phyloP scores from a whole-genome alignment of 2,888 invertebrate species.

The Macrophya annulata region DNA sequence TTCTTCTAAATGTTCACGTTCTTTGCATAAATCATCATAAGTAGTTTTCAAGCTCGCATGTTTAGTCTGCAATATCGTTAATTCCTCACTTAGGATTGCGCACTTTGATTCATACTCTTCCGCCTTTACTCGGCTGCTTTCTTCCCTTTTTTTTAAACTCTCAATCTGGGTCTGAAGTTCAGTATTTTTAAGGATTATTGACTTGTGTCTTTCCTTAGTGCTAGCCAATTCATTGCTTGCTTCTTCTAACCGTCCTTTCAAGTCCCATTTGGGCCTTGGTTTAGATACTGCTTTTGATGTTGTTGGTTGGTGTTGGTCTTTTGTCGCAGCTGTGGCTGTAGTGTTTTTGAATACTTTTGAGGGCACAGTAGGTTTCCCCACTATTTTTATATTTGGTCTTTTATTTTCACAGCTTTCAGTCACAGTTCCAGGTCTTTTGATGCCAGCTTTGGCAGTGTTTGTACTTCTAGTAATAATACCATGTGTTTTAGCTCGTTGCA shows the following conservation, averaged over 20 bases:
- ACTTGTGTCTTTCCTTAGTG: slow-evolving; percentile 85
- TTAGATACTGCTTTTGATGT: slow-evolving; percentile 40
- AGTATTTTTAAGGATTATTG: slow-evolving; percentile 77
- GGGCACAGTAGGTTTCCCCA: slow-evolving; percentile 58
- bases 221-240: slow-evolving; percentile 82
- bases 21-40: slow-evolving; percentile 62
- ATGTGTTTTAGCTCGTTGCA: slow-evolving; percentile 69
- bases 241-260: slow-evolving; percentile 73
- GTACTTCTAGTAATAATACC: slow-evolving; percentile 63
- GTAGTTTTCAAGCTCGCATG: slow-evolving; percentile 78
- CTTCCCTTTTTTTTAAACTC: slow-evolving; percentile 64
- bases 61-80: slow-evolving; percentile 80
- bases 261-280: slow-evolving; percentile 74
- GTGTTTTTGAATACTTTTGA: slow-evolving; percentile 69
- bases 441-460: slow-evolving; percentile 59
- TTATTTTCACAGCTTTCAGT: slow-evolving; percentile 66
- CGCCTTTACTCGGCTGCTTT: slow-evolving; percentile 63
- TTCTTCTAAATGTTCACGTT: slow-evolving; percentile 80
- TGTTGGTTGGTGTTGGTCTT: slow-evolving; percentile 34
- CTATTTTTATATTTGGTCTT: slow-evolving; percentile 65
- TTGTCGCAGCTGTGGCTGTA: slow-evolving; percentile 53
- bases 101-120: slow-evolving; percentile 66
- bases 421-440: slow-evolving; percentile 70
- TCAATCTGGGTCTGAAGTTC: slow-evolving; percentile 65
- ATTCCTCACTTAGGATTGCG: slow-evolving; percentile 82